phyloP scores from a whole-genome alignment of 2,113 vertebrate genomes.

The Corydoras maculifer region DNA sequence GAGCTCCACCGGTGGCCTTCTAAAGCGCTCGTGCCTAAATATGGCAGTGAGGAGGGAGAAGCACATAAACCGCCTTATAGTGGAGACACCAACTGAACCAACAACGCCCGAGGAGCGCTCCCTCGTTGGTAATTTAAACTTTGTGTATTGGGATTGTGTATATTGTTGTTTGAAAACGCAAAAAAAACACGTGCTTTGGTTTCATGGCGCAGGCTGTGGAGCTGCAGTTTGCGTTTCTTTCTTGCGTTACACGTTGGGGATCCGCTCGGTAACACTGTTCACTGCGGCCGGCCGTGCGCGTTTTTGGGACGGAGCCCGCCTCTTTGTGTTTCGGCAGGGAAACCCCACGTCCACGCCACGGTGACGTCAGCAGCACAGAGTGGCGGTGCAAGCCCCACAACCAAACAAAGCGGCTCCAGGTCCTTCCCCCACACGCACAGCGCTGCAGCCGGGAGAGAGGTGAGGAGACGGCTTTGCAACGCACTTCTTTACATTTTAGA shows the following conservation, averaged over 20 bases:
- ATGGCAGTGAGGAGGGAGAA: conserved; percentile 53
- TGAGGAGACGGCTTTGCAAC: conserved; percentile 9
- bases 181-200: no score
- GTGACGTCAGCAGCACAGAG: conserved; percentile 46
- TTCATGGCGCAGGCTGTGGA: no score
- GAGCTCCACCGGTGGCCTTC: neutral
- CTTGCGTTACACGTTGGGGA: neutral
- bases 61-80: conserved; percentile 33
- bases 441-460: conserved; percentile 4
- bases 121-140: no score
- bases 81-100: conserved; percentile 13
- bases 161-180: no score
- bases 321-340: conserved; percentile 30
- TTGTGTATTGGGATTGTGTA: no score
- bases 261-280: neutral
- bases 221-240: no score
- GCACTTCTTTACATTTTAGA: neutral
- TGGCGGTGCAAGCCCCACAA: conserved; percentile 38
- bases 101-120: neutral
- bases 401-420: conserved; percentile 27
- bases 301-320: neutral
- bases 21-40: conserved; percentile 58
- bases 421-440: conserved; percentile 1
- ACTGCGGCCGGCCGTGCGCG: neutral
- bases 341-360: conserved; percentile 46